phyloP scores from a whole-genome alignment of 1,140 invertebrate genomes.

The Cardiocondyla obscurior region DNA sequence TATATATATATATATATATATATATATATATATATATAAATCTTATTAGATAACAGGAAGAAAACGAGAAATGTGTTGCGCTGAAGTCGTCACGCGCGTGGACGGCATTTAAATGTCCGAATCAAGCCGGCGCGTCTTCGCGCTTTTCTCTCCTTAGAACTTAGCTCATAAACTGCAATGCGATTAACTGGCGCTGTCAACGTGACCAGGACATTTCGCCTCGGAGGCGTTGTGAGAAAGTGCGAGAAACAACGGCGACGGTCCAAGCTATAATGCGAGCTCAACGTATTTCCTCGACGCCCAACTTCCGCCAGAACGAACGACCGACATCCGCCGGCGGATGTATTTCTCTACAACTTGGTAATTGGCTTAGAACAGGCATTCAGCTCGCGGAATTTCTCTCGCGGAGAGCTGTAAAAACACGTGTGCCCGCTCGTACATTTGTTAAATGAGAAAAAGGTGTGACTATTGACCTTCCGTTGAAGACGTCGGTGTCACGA shows the following conservation, averaged over 20 bases:
- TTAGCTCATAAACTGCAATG: constrained; percentile 63
- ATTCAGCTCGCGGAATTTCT: constrained; percentile 2
- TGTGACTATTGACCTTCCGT: constrained; percentile 13
- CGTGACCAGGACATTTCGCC: constrained; percentile 32
- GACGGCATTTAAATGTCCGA: constrained; percentile 41
- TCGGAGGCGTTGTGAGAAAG: constrained; percentile 28
- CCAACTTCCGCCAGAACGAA: constrained; percentile 33
- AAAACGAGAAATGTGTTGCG: not conserved
- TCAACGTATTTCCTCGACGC: constrained; percentile 43
- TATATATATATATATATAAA: too few species aligned
- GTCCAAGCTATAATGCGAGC: constrained; percentile 49
- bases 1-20: too few species aligned
- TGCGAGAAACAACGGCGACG: constrained; percentile 46
- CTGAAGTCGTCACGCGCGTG: not conserved
- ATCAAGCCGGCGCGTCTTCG: not conserved
- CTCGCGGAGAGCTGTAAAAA: not conserved
- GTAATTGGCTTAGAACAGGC: constrained; percentile 69
- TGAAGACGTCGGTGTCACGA: constrained; percentile 11
- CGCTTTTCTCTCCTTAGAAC: constrained; percentile 45
- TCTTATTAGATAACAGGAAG: not conserved
- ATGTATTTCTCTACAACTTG: constrained; percentile 65
- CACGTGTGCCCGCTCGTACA: not conserved
- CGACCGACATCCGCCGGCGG: constrained; percentile 15
- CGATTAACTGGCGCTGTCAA: constrained; percentile 64
- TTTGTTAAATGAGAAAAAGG: not conserved